Conservation (phyloP, 2,797 vertebrate species). For the Pagetopsis macropterus region DNA sequence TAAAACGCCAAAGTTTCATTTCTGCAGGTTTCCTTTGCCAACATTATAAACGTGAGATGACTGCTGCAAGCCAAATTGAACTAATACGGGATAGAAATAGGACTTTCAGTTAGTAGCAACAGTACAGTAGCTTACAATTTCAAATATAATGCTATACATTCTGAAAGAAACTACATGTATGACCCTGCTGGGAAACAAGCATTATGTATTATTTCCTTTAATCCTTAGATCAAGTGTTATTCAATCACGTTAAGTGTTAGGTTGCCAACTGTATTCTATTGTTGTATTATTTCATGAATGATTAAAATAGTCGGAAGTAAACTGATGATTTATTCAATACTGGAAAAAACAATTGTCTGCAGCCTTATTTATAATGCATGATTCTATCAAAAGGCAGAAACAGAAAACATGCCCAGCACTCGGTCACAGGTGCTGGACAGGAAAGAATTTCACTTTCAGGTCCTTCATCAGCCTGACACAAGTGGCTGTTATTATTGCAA, state of each 20-base stretch:
- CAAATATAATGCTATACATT: background rate
- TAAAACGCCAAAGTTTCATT: background rate
- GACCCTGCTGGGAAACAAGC: background rate
- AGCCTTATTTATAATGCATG: slow-evolving; percentile 14
- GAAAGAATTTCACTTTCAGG: background rate
- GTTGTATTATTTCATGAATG: slow-evolving; percentile 5
- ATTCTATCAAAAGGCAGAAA: slow-evolving; percentile 10
- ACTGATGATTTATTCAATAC: slow-evolving; percentile 15
- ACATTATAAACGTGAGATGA: background rate
- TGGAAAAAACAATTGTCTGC: slow-evolving; percentile 1
- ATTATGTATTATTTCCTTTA: background rate
- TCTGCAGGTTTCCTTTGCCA: background rate
- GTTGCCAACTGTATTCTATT: background rate
- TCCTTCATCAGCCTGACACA: slow-evolving; percentile 4
- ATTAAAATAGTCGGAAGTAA: slow-evolving; percentile 7
- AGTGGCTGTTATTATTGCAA: background rate
- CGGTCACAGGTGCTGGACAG: slow-evolving; percentile 8
- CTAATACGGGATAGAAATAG: too few relatives aligned
- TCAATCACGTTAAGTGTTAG: background rate
- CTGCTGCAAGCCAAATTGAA: background rate
- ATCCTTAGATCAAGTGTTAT: slow-evolving; percentile 9
- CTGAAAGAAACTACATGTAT: background rate
- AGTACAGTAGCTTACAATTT: background rate
- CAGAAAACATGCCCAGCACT: background rate
- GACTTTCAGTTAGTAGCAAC: too few relatives aligned